A percentile compares a stretch with the other conserved stretches of the same genome.
Conservation (phyloP, 2,888 invertebrate species). For the Argyra leucocephala region DNA sequence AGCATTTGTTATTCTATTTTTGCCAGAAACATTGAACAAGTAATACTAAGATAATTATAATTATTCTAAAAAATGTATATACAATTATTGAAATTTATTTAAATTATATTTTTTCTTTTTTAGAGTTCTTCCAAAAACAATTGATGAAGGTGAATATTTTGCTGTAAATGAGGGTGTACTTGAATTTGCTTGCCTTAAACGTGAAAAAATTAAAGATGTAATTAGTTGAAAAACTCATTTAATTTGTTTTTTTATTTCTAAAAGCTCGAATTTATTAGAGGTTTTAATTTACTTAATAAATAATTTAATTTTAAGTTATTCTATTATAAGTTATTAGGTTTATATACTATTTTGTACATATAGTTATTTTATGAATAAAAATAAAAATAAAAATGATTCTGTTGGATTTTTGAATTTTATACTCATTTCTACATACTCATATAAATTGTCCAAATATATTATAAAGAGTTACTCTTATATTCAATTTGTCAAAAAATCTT, state of each 20-base stretch:
- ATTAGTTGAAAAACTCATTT: not conserved
- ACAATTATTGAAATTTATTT: not conserved
- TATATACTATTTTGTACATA: too few species aligned
- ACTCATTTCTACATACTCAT: too few species aligned
- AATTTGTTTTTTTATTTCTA: not conserved
- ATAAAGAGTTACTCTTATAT: too few species aligned
- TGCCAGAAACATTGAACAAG: conserved; percentile 46
- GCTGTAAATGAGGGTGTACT: conserved; percentile 43
- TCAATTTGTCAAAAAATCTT: too few species aligned
- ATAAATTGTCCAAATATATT: too few species aligned
- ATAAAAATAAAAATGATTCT: too few species aligned
- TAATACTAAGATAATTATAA: conserved; percentile 9
- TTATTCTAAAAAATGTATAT: not conserved
- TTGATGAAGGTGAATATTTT: conserved; percentile 47
- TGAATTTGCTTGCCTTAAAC: conserved; percentile 33
- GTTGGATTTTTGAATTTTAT: too few species aligned
- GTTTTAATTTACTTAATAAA: too few species aligned
- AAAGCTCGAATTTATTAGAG: not conserved
- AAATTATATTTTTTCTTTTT: conserved; percentile 7
- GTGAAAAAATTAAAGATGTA: not conserved
- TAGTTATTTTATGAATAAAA: too few species aligned
- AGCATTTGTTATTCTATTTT: conserved; percentile 43
- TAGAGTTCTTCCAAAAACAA: conserved; percentile 44
- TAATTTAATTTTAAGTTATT: too few species aligned
- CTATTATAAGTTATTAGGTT: too few species aligned